phyloP scores from a whole-genome alignment of 2,113 vertebrate genomes.

The Microtus ochrogaster region DNA sequence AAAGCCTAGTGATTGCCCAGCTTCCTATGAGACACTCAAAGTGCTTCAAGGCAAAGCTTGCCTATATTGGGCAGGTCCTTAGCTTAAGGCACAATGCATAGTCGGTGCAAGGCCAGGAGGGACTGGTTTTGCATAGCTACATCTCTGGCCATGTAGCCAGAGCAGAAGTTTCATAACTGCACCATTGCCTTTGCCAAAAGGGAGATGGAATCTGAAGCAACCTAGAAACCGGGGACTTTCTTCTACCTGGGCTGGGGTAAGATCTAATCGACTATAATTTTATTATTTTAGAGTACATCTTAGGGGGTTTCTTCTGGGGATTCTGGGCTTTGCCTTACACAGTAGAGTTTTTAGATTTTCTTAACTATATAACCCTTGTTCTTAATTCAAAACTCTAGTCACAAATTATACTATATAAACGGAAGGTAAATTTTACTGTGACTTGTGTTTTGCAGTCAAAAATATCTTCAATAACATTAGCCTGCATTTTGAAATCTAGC shows the following conservation, averaged over 20 bases:
- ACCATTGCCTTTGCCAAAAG: background rate
- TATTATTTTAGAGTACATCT: constrained; percentile 46
- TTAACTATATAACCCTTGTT: constrained; percentile 66
- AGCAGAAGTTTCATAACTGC: background rate
- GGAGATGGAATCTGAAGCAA: background rate
- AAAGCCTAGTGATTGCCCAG: background rate
- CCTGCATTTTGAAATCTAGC: constrained; percentile 56
- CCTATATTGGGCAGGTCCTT: background rate
- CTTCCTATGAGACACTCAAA: background rate
- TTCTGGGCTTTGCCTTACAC: constrained; percentile 43
- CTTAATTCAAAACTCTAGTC: constrained; percentile 57
- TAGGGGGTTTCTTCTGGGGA: constrained; percentile 27
- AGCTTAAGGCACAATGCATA: background rate
- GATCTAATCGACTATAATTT: background rate
- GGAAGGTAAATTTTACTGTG: constrained; percentile 64
- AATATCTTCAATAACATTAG: constrained; percentile 71
- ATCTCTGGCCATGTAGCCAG: background rate
- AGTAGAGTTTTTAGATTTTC: constrained; percentile 52
- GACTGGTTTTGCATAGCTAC: background rate
- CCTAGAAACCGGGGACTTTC: constrained; percentile 12
- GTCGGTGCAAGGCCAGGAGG: background rate
- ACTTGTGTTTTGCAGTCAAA: constrained; percentile 52
- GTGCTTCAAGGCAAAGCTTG: background rate
- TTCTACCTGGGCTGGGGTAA: constrained; percentile 48
- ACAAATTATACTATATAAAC: constrained; percentile 64